Evolutionary conservation across 1,140 invertebrate genomes (phyloP), one percentile per base, ranked within the genome.

Genomic region (Lasioglossum albipes): DNA sequence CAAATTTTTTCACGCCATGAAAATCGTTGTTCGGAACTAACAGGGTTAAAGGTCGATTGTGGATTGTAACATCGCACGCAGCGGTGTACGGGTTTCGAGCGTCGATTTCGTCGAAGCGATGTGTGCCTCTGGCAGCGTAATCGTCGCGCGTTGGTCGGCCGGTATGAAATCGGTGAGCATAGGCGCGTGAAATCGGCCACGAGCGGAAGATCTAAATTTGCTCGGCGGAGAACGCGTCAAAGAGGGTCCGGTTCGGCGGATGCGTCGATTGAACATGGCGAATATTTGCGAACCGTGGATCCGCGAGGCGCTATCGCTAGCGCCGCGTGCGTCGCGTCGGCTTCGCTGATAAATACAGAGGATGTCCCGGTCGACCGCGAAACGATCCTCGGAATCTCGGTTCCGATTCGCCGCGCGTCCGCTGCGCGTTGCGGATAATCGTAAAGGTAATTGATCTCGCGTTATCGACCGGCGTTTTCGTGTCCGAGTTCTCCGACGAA

Each of bases 261-360:
- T 49, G 45, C 54, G 65, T 59, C 69, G 54, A 77, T 77, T 45
- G 66, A 31, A 18, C 52, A 0, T 49, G 36, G 6, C 49, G 66
- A 49, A 77, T 77, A 70, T 77, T 77, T 77, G 66, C 65, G 22
- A 45, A 61, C 45, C 64, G 41, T 18, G 36, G 52, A 57, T 75
- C 20, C 74, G 64, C 52, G 65, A 3, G 13, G n/a, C 66, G 75
- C 69, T 69, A 69, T 69, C 54, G 65, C 18, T 69, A 6, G n/a
- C 12, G 31, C 16, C 3, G 12, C 36, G 16, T 69, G 12, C 36
- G 16, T 69, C 18, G n/a, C 12, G n/a, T 10, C 3, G 12, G 52
- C 57, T 59, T 12, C 52, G 4, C 7, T 41, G n/a, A 69, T 69
- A 45, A 76, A 76, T 31, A 59, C 31, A 3, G 12, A 31, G 0